Conservation (phyloP, 2,113 vertebrate species). For the Fregata magnificens region DNA sequence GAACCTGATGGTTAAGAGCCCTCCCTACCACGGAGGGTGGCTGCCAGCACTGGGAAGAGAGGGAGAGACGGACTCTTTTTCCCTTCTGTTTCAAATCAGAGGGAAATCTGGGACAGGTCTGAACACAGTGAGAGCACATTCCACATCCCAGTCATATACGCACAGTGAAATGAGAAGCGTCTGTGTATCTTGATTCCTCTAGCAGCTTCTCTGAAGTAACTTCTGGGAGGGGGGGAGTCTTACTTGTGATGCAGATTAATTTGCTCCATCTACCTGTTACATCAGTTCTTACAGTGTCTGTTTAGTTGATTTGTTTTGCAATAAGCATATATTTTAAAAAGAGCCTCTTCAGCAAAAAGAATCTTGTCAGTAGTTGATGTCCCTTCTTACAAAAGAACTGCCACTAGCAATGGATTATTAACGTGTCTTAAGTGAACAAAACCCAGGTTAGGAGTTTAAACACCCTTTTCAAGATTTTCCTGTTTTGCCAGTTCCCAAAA, state of each 20-base stretch:
- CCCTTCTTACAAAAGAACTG: slow-evolving; percentile 29
- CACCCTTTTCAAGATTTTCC: slow-evolving; percentile 53
- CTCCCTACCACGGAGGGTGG: neutral
- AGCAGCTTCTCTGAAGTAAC: slow-evolving; percentile 15
- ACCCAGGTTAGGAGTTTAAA: slow-evolving; percentile 20
- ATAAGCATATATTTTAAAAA: neutral
- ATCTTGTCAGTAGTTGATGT: neutral
- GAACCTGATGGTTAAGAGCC: neutral
- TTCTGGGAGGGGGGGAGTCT: neutral
- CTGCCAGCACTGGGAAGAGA: neutral
- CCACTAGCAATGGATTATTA: slow-evolving; percentile 57
- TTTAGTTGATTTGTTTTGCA: neutral
- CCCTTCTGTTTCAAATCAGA: neutral
- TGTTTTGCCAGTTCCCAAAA: slow-evolving; percentile 41
- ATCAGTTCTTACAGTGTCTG: neutral
- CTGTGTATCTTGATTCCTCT: neutral
- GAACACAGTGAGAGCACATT: slow-evolving; percentile 23
- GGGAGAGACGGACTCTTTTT: neutral
- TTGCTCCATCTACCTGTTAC: slow-evolving; percentile 51
- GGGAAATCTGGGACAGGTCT: slow-evolving; percentile 45
- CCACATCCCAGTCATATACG: neutral
- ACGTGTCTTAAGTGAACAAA: slow-evolving; percentile 13
- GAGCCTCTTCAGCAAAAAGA: slow-evolving; percentile 7
- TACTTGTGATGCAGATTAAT: neutral
- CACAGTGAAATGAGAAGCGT: neutral